Base-by-base conservation (phyloP, 2,888 invertebrate species). In the Aleiodes testaceus region DNA sequence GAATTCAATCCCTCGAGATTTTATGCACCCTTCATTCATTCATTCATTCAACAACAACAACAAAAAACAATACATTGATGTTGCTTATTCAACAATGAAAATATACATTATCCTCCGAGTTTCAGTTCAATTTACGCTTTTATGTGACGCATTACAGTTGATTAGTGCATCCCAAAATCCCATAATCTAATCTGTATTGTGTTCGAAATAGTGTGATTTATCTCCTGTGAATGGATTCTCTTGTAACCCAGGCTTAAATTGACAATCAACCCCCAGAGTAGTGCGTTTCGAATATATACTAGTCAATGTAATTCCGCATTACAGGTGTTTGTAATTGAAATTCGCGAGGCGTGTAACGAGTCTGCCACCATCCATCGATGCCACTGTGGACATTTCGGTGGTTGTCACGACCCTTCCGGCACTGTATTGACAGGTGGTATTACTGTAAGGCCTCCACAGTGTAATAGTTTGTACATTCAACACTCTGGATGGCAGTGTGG, bases 401-500 rank as follows among this genome's bases (percentile, higher is more conserved):
- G 59, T 59, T 59, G 59, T 59, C 59, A 59, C 36, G 59, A 59
- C 18, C 30, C 59, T 59, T 59, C 16, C 36, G 59, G 59, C 36
- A 42, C 59, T 36, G 59, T 59, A 59, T 59, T 59, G 59, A 59
- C 55, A 70, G 47, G 6, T 16, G 36, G 18, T 36, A 59, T 59
- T 59, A 59, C 36, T 42, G 42, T 16, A n/a, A 14, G 44, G 90
- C 90, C 90, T 88, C 90, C 90, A 90, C 90, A 90, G 90, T 91
- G 90, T 91, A 91, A 91, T 89, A 91, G 91, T 91, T 91, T 91
- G 91, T 6, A 36, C 11, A 9, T 7, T 11, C 6, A 36, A 36
- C 91, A 91, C 91, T 91, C 74, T 92, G 92, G 92, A 92, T 92
- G 92, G 90, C 92, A 92, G 1, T 14, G 18, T 7, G 11, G 16